These are phyloP conservation scores for Ophthalmolycus amberensis DNA, from an alignment of 2,113 vertebrate species.

Conservation along the genomic window DNA sequence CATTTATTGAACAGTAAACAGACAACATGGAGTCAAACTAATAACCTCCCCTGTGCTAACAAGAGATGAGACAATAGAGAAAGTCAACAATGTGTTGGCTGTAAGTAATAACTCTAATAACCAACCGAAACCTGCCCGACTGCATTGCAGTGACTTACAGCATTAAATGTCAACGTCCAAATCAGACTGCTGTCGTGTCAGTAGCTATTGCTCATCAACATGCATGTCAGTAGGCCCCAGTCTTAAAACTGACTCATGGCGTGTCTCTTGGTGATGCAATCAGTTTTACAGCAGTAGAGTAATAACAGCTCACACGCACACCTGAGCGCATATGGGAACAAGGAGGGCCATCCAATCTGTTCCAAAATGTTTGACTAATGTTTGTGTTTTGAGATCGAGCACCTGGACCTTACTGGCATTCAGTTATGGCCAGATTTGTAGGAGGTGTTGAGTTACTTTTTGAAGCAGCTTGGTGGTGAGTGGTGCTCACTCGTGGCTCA, in stretches of 20 bases:
- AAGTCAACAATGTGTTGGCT: neutral
- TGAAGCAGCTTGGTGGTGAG: constrained; percentile 50
- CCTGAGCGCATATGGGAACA: neutral
- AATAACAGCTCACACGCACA: constrained; percentile 41
- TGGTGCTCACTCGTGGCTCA: constrained; percentile 48
- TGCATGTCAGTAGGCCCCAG: constrained; percentile 9
- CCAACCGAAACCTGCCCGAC: constrained; percentile 27
- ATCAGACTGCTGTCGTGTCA: constrained; percentile 4
- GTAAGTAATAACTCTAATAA: neutral
- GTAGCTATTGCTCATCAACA: constrained; percentile 18
- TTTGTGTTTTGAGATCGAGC: constrained; percentile 30
- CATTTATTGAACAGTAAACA: fast-evolving
- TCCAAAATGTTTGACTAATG: neutral
- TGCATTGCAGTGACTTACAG: constrained; percentile 35
- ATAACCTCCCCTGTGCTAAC: neutral
- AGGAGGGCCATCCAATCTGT: constrained; percentile 21
- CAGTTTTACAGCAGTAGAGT: neutral
- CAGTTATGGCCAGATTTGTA: constrained; percentile 39
- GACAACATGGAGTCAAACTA: neutral
- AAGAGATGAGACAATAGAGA: constrained; percentile 9
- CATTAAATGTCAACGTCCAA: constrained; percentile 11
- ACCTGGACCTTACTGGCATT: constrained; percentile 61
- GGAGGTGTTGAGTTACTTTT: constrained; percentile 65
- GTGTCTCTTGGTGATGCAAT: constrained; percentile 34
- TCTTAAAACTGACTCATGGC: constrained; percentile 52